Percentiles rank a stretch among this genome's conserved stretches.
These are phyloP conservation scores for Diarsia rubi DNA, from an alignment of 2,888 invertebrate species.

Conservation along the genomic window DNA sequence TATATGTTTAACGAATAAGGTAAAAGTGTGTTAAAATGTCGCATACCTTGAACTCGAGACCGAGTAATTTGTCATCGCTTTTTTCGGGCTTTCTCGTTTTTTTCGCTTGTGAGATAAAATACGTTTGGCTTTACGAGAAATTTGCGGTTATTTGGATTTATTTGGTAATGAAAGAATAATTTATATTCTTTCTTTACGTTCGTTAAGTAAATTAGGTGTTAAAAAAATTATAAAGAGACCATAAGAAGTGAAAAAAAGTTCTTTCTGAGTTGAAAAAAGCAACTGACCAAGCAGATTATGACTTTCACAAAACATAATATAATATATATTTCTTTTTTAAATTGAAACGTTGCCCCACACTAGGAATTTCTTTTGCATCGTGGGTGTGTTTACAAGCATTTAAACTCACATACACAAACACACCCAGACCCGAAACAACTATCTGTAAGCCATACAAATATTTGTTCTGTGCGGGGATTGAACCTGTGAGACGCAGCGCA, in stretches of 20 bases:
- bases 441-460: no score
- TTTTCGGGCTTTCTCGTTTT: not conserved
- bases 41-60: not conserved
- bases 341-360: no score
- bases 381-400: no score
- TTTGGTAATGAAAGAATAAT: not conserved
- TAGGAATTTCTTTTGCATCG: no score
- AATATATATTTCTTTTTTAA: no score
- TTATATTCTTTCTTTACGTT: no score
- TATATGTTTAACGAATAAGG: not conserved
- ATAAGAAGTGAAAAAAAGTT: not conserved
- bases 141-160: not conserved
- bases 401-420: no score
- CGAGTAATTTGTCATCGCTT: conserved; percentile 18
- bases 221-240: not conserved
- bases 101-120: not conserved
- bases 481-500: no score
- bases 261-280: not conserved
- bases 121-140: conserved; percentile 19
- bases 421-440: no score
- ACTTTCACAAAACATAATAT: not conserved
- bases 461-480: no score
- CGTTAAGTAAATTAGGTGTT: not conserved
- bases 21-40: conserved; percentile 14
- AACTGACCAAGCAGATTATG: not conserved